A percentile compares a stretch with the other conserved stretches of the same genome.
These are phyloP conservation scores for Paratilapia polleni DNA, from an alignment of 2,113 vertebrate species.

Conservation along the genomic window DNA sequence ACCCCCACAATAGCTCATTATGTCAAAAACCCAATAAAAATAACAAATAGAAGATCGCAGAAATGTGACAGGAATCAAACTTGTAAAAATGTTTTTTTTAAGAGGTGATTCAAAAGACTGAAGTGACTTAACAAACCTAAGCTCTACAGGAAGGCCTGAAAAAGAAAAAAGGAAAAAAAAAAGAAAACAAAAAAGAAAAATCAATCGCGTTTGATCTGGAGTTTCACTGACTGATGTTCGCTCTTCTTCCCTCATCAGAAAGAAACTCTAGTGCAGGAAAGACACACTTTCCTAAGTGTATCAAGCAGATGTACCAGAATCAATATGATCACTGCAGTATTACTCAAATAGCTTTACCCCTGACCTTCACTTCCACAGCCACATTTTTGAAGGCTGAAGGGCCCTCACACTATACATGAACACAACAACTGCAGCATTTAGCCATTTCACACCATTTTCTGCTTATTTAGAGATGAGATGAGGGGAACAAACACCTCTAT, in stretches of 20 bases:
- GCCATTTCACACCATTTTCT: not conserved
- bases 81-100: not conserved
- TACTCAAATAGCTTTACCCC: not conserved
- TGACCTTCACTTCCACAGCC: not conserved
- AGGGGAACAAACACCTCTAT: not conserved
- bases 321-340: not conserved
- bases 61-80: not conserved
- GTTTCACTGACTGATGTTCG: slow-evolving; percentile 19
- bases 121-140: not conserved
- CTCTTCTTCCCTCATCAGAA: not conserved
- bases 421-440: not conserved
- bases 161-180: too few species aligned
- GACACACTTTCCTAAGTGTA: not conserved
- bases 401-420: not conserved
- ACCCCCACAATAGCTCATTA: not conserved
- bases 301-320: not conserved
- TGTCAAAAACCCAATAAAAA: not conserved
- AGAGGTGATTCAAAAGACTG: not conserved
- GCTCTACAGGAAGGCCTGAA: not conserved
- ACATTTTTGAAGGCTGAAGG: not conserved
- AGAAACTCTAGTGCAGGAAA: slow-evolving; percentile 3
- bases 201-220: slow-evolving; percentile 17
- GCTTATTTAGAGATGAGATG: not conserved
- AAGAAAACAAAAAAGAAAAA: slow-evolving; percentile 27
- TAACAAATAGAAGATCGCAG: not conserved